These are phyloP conservation scores for Datnioides undecimradiatus DNA, from an alignment of 2,113 vertebrate genomes.

Conservation along the genomic window DNA sequence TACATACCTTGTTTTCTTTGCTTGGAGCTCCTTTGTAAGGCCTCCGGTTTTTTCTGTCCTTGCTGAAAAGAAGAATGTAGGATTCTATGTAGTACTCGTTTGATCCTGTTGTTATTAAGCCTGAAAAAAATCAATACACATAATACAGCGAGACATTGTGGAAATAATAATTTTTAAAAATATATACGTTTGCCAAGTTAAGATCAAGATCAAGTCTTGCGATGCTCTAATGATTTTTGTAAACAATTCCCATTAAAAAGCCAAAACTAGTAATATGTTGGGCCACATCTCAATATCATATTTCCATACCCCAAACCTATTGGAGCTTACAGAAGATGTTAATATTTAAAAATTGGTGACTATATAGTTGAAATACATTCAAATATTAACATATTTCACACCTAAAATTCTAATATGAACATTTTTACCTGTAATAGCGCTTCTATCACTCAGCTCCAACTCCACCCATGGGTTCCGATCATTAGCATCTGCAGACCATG, in stretches of 20 bases:
- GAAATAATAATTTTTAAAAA: too few relatives aligned
- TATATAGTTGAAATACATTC: too few relatives aligned
- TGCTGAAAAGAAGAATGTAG: constrained; percentile 85
- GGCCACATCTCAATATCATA: too few relatives aligned
- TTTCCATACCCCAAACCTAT: background rate
- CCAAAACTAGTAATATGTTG: too few relatives aligned
- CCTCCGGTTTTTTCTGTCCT: constrained; percentile 87
- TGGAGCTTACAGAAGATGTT: background rate
- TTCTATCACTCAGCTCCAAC: constrained; percentile 85
- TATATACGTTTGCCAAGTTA: background rate
- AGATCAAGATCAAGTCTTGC: too few relatives aligned
- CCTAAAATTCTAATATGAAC: background rate
- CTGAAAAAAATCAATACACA: constrained; percentile 77
- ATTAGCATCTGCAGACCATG: constrained; percentile 69
- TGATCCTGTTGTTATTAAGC: constrained; percentile 86
- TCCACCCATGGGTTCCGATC: constrained; percentile 84
- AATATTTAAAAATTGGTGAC: background rate
- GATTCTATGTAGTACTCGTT: constrained; percentile 79
- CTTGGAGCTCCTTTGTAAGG: constrained; percentile 80
- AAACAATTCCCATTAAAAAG: too few relatives aligned
- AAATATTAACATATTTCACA: background rate
- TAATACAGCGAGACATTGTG: too few relatives aligned
- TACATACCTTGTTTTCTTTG: constrained; percentile 86
- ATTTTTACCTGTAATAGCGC: constrained; percentile 84
- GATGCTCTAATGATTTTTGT: too few relatives aligned